Base-by-base conservation (phyloP, 30 jellyfish, hydroid and myxozoan species). In the Hydractinia symbiolongicarpus region DNA sequence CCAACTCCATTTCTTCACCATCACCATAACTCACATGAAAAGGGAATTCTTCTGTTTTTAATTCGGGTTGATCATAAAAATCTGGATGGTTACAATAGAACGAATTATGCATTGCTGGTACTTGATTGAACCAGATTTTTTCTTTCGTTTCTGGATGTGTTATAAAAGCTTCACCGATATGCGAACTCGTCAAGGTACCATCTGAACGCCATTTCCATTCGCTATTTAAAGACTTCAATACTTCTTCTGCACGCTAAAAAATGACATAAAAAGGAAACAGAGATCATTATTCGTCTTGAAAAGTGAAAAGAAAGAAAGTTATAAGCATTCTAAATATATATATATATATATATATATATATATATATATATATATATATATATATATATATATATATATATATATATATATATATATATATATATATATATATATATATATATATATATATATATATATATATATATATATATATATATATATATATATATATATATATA, bases 1-100 rank as follows among this genome's bases (percentile, higher is more conserved):
- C 96, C 13, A 91, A 91, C 76, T 89, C 95, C 16, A 89, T 50
- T 76, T 89, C 96, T 66, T 89, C 96, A 15, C 96, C 96, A 61
- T 89, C 91, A 20, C 96, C 96, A 54, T 89, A 89, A 5, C 95
- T 84, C 56, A 81, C 57, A 81, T 89, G 96, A 13, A 89, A 55
- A 13, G 92, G 90, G 82, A 78, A 83, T 56, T 79, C 78, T 72
- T 84, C 52, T 64, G 80, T 88, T 49, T 90, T 88, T n/a, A 84
- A 60, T 58, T 79, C 69, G 2, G 44, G 44, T 54, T 53, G 17
- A 20, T 58, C 72, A 54, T 83, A 53, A 67, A 69, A 89, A 3
- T 85, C 76, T 5, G 97, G 97, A 52, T 90, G 97, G 5, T 84
- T 84, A 50, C 77, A 74, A 82, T 40, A 85, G 83, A 72, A 85